Conservation (phyloP, 2,888 invertebrate genomes). For the Hanleya hanleyi region DNA sequence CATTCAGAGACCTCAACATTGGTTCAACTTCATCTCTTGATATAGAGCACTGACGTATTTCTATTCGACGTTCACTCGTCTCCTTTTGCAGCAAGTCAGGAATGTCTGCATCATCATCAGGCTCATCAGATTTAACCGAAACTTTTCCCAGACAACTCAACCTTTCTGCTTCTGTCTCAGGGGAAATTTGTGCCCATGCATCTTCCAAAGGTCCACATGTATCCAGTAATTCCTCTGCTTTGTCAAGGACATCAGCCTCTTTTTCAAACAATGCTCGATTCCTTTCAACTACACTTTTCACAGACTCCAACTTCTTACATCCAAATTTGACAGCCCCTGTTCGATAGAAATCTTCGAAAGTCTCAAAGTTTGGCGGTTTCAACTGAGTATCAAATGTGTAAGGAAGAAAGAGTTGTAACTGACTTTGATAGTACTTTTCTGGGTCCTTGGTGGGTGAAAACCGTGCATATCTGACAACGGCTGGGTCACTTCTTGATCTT, state of each 20-base stretch:
- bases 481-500: background rate
- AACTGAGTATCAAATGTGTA: too few species aligned
- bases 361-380: too few species aligned
- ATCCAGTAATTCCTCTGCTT: background rate
- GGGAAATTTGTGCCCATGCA: background rate
- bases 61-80: background rate
- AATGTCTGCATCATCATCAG: background rate
- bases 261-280: background rate
- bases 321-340: slow-evolving; percentile 13
- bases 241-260: background rate
- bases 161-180: background rate
- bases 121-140: background rate
- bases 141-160: too few species aligned
- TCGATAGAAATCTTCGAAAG: slow-evolving; percentile 19
- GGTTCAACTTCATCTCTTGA: too few species aligned
- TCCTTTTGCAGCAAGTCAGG: too few species aligned
- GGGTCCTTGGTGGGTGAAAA: background rate
- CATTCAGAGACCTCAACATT: too few species aligned
- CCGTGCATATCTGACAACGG: background rate
- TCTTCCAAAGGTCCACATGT: background rate
- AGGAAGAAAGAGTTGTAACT: background rate
- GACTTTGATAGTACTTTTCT: background rate
- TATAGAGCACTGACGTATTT: too few species aligned
- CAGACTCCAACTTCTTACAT: too few species aligned
- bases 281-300: background rate